Evolutionary conservation across 2,113 vertebrate species (phyloP).

Genomic region (Junco hyemalis): DNA sequence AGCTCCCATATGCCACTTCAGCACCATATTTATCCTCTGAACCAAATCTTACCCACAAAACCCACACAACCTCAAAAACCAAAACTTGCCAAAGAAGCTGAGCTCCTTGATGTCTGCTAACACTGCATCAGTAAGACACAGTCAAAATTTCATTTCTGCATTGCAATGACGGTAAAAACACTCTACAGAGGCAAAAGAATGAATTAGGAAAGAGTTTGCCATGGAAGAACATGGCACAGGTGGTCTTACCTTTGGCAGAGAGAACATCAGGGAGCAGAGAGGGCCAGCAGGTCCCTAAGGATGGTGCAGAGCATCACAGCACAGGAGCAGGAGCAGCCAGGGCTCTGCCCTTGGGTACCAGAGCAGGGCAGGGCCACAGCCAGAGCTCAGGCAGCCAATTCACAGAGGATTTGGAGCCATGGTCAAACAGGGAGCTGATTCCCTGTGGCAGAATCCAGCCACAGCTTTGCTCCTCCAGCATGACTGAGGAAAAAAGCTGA

Average conservation of each 20-base stretch:
- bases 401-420: rapidly evolving
- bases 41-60: neutral
- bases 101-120: neutral
- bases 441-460: rapidly evolving
- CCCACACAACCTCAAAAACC: neutral
- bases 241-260: neutral
- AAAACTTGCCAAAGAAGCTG: neutral
- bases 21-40: rapidly evolving
- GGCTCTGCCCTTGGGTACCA: neutral
- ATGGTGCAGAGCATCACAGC: rapidly evolving
- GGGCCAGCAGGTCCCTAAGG: rapidly evolving
- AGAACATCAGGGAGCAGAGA: neutral
- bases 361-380: neutral
- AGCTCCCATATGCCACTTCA: neutral
- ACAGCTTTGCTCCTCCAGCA: rapidly evolving
- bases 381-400: rapidly evolving
- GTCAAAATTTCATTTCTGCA: neutral
- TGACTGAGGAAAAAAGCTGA: rapidly evolving
- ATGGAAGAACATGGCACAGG: rapidly evolving
- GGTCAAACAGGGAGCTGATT: rapidly evolving
- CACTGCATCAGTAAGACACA: rapidly evolving
- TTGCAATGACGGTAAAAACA: rapidly evolving
- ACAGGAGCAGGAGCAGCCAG: neutral
- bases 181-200: neutral
- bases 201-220: rapidly evolving